Evolutionary conservation across 2,888 invertebrate species (phyloP).

Genomic region (Junonia oenone): DNA sequence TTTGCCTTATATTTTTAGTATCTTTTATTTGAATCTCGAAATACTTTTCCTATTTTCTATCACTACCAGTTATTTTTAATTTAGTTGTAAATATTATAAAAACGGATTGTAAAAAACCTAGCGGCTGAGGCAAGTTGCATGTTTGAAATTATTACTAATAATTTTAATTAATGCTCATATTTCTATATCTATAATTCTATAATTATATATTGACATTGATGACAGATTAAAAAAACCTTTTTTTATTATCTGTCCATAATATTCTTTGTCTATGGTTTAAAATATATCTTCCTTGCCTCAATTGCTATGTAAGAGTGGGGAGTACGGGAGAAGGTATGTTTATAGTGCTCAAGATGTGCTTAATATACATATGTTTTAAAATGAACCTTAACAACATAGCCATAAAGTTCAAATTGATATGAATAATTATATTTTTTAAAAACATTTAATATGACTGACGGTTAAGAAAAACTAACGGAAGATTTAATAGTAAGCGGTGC

Average conservation of each 20-base stretch:
- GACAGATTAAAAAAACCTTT: neutral
- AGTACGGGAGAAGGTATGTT: constrained; percentile 43
- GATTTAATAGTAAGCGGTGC: constrained; percentile 44
- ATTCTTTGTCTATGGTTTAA: neutral
- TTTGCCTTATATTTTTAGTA: neutral
- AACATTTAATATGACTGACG: no score
- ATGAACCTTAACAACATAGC: neutral
- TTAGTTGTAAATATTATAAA: constrained; percentile 36
- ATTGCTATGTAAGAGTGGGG: constrained; percentile 64
- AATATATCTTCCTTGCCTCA: constrained; percentile 52
- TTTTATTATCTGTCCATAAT: neutral
- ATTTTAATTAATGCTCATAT: neutral
- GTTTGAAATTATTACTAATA: neutral
- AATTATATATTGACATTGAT: neutral
- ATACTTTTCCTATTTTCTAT: constrained; percentile 7
- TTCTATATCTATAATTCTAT: no score
- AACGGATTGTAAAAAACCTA: constrained; percentile 49
- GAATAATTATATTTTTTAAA: neutral
- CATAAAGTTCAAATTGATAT: constrained; percentile 1
- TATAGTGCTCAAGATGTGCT: constrained; percentile 27
- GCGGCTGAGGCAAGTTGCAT: constrained; percentile 60
- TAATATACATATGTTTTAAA: neutral
- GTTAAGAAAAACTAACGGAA: constrained; percentile 8
- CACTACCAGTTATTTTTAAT: constrained; percentile 27
- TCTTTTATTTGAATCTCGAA: constrained; percentile 17